Percentiles rank a stretch among this genome's conserved stretches.
phyloP scores from a whole-genome alignment of 2,888 invertebrate genomes.

The Drosophila hawaiiensis region DNA sequence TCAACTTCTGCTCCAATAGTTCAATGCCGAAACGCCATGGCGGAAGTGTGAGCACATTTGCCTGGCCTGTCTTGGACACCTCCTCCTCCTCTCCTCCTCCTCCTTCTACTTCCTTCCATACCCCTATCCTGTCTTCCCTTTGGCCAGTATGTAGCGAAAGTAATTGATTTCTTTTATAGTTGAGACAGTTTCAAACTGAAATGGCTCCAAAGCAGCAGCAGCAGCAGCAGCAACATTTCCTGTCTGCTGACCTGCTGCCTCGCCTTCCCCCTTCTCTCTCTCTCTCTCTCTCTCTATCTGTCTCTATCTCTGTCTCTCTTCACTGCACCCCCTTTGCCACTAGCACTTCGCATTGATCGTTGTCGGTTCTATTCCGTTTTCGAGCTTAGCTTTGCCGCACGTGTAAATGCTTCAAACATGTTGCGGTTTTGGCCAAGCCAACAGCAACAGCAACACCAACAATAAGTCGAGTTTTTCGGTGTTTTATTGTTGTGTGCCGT shows the following conservation, averaged over 20 bases:
- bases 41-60: conserved; percentile 73
- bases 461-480: conserved; percentile 57
- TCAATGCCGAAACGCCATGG: conserved; percentile 44
- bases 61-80: conserved; percentile 20
- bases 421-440: conserved; percentile 73
- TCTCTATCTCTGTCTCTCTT: neutral
- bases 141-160: conserved; percentile 67
- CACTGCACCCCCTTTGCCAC: neutral
- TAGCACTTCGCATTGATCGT: conserved; percentile 35
- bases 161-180: conserved; percentile 80
- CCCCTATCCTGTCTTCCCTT: neutral
- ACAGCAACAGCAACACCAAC: conserved; percentile 35
- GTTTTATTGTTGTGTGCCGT: conserved; percentile 75
- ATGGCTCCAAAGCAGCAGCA: conserved; percentile 50
- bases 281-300: neutral
- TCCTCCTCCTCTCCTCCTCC: neutral
- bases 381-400: conserved; percentile 67
- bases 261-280: neutral
- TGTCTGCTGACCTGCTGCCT: conserved; percentile 56
- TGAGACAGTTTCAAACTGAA: conserved; percentile 79
- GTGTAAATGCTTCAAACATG: conserved; percentile 79
- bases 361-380: conserved; percentile 50
- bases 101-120: neutral
- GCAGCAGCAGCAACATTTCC: conserved; percentile 62
- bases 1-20: conserved; percentile 1